Conservation (phyloP, 2,113 vertebrate genomes). For the Charina bottae region DNA sequence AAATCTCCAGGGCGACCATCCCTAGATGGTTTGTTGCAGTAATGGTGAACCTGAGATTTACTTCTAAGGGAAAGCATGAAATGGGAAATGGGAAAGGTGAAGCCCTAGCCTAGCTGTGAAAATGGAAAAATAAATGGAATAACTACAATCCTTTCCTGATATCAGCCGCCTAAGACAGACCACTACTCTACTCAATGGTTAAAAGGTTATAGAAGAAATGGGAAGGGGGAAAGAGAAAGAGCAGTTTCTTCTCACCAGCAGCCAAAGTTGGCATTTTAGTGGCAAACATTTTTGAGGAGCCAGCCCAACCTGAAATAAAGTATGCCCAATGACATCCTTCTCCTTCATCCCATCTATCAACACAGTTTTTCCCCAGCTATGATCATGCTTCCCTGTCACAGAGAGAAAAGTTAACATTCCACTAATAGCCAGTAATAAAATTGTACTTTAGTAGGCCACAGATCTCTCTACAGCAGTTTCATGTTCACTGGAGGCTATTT, state of each 20-base stretch:
- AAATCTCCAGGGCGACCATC: background rate
- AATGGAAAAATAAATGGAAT: background rate
- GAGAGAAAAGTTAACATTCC: conserved; percentile 26
- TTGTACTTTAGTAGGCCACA: conserved; percentile 5
- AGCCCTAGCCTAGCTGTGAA: background rate
- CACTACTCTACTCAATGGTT: background rate
- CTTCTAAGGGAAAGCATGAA: background rate
- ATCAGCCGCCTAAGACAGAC: background rate
- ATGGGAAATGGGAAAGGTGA: background rate
- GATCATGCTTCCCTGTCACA: conserved; percentile 20
- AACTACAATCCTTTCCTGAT: background rate
- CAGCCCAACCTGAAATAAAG: background rate
- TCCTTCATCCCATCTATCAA: background rate
- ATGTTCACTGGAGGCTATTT: conserved; percentile 35
- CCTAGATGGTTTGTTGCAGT: background rate
- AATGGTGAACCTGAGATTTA: background rate
- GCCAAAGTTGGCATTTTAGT: background rate
- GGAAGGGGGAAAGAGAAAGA: background rate
- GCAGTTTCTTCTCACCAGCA: background rate
- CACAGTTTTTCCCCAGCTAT: background rate
- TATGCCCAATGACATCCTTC: background rate
- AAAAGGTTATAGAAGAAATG: background rate
- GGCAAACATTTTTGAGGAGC: background rate
- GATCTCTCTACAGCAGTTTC: conserved; percentile 23
- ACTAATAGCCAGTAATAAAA: conserved; percentile 25